phyloP scores from a whole-genome alignment of 1,140 invertebrate species.

The Dryas iulia region DNA sequence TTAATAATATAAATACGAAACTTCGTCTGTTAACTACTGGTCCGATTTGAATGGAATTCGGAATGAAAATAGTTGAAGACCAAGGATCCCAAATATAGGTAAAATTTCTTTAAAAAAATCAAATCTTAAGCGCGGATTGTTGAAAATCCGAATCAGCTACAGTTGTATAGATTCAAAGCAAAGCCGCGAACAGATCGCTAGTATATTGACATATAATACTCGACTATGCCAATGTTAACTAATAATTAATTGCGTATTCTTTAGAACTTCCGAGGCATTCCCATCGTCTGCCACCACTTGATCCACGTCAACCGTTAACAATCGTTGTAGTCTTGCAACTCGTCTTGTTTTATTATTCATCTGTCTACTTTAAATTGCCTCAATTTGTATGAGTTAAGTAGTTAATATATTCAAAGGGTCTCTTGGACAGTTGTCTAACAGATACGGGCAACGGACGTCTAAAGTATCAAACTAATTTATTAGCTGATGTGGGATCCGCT shows the following conservation, averaged over 20 bases:
- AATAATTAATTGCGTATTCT: background rate
- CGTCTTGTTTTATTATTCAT: constrained; percentile 31
- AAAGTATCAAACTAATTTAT: constrained; percentile 25
- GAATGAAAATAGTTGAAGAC: no score
- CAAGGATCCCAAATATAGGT: no score
- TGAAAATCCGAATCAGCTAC: no score
- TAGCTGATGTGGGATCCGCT: background rate
- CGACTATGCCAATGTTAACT: background rate
- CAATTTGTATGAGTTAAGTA: constrained; percentile 38
- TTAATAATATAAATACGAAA: no score
- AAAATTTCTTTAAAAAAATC: no score
- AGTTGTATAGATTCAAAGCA: no score
- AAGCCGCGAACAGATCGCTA: no score
- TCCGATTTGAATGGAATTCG: no score
- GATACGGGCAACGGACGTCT: constrained; percentile 25
- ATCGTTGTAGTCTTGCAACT: constrained; percentile 17
- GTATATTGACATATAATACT: no score
- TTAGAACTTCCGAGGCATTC: background rate
- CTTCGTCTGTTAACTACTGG: no score
- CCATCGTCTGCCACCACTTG: background rate
- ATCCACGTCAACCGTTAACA: constrained; percentile 19
- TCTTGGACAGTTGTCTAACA: constrained; percentile 32
- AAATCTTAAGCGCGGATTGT: no score
- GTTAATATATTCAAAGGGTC: constrained; percentile 36
- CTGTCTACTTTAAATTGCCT: constrained; percentile 34